phyloP scores from a whole-genome alignment of 2,113 vertebrate genomes.

The Podiceps cristatus region DNA sequence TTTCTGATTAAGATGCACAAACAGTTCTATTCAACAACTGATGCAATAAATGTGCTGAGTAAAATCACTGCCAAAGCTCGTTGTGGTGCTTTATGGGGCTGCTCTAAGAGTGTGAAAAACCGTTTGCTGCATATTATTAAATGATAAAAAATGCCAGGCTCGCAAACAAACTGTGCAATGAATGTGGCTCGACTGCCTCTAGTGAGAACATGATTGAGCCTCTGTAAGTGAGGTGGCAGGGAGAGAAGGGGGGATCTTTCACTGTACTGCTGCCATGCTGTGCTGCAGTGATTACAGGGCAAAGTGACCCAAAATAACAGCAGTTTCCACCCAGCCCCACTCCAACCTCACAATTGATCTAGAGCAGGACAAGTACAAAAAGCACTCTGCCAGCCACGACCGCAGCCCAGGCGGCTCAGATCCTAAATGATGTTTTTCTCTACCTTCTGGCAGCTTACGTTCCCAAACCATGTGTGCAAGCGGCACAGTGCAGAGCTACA shows the following conservation, averaged over 20 bases:
- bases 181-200: not conserved
- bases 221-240: not conserved
- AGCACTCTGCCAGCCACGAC: not conserved
- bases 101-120: conserved; percentile 8
- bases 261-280: not conserved
- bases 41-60: conserved; percentile 19
- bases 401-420: not conserved
- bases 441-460: not conserved
- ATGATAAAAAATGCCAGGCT: conserved; percentile 15
- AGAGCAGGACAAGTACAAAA: not conserved
- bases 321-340: not conserved
- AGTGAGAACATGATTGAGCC: not conserved
- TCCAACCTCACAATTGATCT: not conserved
- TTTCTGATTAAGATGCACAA: conserved; percentile 7
- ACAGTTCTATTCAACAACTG: not conserved
- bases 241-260: not conserved
- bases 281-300: not conserved
- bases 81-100: conserved; percentile 17
- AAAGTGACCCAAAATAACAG: not conserved
- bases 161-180: not conserved
- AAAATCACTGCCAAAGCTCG: not conserved
- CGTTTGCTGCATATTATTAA: conserved; percentile 8
- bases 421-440: not conserved
- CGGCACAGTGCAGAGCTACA: not conserved
- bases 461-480: accelerated